Percentiles rank a stretch among this genome's conserved stretches.
Evolutionary conservation across 2,797 vertebrate genomes (phyloP).

Genomic region (Pipistrellus pipistrellus): DNA sequence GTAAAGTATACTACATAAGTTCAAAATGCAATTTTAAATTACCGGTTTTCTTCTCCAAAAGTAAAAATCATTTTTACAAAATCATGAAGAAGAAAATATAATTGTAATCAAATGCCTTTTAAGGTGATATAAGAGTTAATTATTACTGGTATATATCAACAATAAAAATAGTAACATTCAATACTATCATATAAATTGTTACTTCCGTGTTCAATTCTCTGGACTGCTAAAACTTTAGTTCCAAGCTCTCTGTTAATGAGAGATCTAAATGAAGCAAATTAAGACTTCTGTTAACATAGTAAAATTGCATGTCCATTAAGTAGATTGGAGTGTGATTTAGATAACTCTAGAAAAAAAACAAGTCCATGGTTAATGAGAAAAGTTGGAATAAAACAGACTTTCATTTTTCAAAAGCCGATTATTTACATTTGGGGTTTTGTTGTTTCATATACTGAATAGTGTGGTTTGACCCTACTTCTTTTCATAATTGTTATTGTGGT

Average conservation of each 20-base stretch:
- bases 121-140: neutral
- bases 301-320: neutral
- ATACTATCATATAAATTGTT: neutral
- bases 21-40: slow-evolving; percentile 30
- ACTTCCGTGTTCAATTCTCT: neutral
- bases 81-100: slow-evolving; percentile 3
- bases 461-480: neutral
- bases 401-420: neutral
- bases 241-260: neutral
- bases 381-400: neutral
- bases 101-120: neutral
- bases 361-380: neutral
- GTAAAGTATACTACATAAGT: neutral
- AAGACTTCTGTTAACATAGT: neutral
- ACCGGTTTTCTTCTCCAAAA: neutral
- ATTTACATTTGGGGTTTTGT: neutral
- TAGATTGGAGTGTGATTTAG: neutral
- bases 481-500: neutral
- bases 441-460: neutral
- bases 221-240: neutral
- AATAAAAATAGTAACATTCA: slow-evolving; percentile 16
- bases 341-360: neutral
- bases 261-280: neutral
- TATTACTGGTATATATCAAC: neutral
- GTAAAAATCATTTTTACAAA: neutral